phyloP scores from a whole-genome alignment of 2,888 invertebrate species.

The Cantharis rufa region DNA sequence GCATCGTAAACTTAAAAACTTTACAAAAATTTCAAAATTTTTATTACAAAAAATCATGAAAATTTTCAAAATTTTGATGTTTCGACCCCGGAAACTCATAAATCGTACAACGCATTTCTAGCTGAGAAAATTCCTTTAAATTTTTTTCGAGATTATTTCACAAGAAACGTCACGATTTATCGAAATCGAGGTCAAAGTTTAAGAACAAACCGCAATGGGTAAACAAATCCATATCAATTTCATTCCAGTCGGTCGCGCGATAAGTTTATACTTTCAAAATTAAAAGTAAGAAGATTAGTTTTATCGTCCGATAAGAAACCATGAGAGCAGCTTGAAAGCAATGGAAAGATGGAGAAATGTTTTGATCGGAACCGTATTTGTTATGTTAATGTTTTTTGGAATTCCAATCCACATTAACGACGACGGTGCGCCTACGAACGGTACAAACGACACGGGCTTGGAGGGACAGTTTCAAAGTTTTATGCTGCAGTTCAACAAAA shows the following conservation, averaged over 20 bases:
- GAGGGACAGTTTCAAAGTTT: slow-evolving; percentile 57
- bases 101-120: not conserved
- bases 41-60: too few relatives aligned
- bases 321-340: not conserved
- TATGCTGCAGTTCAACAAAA: slow-evolving; percentile 58
- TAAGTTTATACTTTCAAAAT: not conserved
- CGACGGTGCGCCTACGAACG: slow-evolving; percentile 41
- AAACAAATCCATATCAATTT: not conserved
- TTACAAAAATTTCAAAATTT: too few relatives aligned
- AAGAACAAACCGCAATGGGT: not conserved
- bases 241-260: not conserved
- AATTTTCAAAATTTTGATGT: not conserved
- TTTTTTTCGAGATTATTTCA: not conserved
- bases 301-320: not conserved
- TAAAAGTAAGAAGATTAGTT: not conserved
- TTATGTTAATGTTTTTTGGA: slow-evolving; percentile 55
- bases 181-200: not conserved
- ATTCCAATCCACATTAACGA: slow-evolving; percentile 56
- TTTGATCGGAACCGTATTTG: slow-evolving; percentile 39
- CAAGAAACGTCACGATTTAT: not conserved
- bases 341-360: slow-evolving; percentile 12
- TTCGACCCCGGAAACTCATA: not conserved
- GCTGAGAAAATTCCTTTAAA: not conserved
- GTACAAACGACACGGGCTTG: not conserved
- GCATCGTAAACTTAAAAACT: too few relatives aligned